Base-by-base conservation (phyloP, 2,113 vertebrate genomes). In the Notiomystis cincta region DNA sequence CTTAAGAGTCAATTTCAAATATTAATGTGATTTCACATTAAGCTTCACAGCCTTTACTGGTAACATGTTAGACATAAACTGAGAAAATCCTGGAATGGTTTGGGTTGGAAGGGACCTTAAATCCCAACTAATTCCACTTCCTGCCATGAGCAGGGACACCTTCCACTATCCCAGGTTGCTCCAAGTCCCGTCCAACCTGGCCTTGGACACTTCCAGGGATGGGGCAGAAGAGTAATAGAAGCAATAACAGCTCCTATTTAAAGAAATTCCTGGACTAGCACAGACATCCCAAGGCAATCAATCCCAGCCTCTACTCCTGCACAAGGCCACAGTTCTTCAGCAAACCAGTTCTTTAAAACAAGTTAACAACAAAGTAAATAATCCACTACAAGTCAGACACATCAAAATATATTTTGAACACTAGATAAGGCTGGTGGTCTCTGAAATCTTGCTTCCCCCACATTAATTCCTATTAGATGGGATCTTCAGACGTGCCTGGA, bases 101-200 rank as follows among this genome's bases (percentile, higher is more conserved):
- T 51, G 38, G 38, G 11, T 21, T 60, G 60, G n/a, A 30, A 82
- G 11, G 16, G 38, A 45, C 13, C 23, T 25, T 8, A 10, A 60
- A 66, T 7, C 16, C 12, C 50, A 37, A 1, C 19, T 13, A 35
- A 35, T 31, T 1, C 21, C 50, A 57, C 1, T 0, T 19, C 8
- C 23, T 82, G 44, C 51, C 44, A n/a, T 2, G 37, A 20, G 23
- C 60, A 58, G 51, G 44, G 38, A 66, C 67, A 66, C 11, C 3
- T 60, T 7, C 13, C 53, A 30, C 23, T 5, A 0, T 1, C 7
- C 51, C 53, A 73, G 38, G 19, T 0, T 73, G 28, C 23, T 66
- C 33, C 69, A 45, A 66, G 60, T 23, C 45, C 27, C 0, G 0
- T 27, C 72, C 60, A 89, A 0, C 45, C 45, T 18, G 11, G 51